These are phyloP conservation scores for Magallana nippona DNA, from an alignment of 2,888 invertebrate genomes.

Conservation along the genomic window DNA sequence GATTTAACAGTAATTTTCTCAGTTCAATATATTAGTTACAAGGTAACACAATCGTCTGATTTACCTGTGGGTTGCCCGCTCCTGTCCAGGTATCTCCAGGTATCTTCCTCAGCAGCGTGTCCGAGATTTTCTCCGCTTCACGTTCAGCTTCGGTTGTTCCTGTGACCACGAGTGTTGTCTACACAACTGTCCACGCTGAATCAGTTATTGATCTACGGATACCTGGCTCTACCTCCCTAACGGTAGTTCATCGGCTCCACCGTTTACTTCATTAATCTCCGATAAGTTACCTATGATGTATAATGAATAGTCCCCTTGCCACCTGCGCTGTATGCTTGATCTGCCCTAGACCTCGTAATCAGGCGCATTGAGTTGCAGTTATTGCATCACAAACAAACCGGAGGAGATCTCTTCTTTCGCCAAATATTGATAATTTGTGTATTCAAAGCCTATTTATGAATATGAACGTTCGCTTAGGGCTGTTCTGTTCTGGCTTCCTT, in stretches of 20 bases:
- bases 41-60: background rate
- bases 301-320: background rate
- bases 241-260: background rate
- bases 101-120: background rate
- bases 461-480: background rate
- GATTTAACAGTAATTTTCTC: too few relatives aligned
- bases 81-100: background rate
- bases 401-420: background rate
- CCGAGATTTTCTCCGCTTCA: background rate
- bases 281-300: conserved; percentile 14
- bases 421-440: conserved; percentile 5
- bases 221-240: background rate
- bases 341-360: too few relatives aligned
- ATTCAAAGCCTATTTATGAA: background rate
- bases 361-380: too few relatives aligned
- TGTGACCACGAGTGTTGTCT: background rate
- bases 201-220: conserved; percentile 12
- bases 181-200: background rate
- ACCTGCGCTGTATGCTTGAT: background rate
- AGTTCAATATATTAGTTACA: background rate
- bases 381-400: background rate
- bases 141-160: background rate
- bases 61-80: background rate
- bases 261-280: background rate
- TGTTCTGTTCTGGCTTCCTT: too few relatives aligned